A percentile compares a stretch with the other conserved stretches of the same genome.
Evolutionary conservation across 2,797 vertebrate genomes (phyloP).

Genomic region (Pangasius mekongensis): DNA sequence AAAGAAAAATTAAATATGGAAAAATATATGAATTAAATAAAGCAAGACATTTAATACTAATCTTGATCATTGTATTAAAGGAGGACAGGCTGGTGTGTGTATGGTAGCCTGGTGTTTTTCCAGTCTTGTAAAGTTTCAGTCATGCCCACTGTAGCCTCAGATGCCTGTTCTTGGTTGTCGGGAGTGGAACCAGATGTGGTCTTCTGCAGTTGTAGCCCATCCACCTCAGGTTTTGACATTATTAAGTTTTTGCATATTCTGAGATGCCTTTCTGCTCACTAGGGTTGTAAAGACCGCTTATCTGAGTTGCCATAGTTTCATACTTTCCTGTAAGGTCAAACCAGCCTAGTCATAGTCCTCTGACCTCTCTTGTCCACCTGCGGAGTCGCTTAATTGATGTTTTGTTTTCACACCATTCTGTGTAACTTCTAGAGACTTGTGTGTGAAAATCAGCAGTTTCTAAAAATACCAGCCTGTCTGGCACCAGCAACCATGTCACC

Average conservation of each 20-base stretch:
- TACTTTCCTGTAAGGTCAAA: background rate
- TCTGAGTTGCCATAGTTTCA: background rate
- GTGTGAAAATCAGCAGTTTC: background rate
- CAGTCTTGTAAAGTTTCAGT: background rate
- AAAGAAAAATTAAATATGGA: background rate
- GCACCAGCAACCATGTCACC: background rate
- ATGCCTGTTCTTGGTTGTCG: background rate
- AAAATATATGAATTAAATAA: background rate
- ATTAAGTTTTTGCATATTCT: background rate
- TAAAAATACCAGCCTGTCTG: background rate
- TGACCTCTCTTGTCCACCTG: background rate
- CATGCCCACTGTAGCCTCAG: background rate
- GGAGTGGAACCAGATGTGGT: background rate
- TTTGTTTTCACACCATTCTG: background rate
- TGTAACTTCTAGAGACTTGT: background rate
- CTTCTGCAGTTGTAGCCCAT: background rate
- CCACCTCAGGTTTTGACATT: background rate
- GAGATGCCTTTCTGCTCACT: background rate
- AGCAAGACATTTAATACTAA: no score
- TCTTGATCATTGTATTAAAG: no score
- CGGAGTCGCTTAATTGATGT: background rate
- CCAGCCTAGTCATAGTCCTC: background rate
- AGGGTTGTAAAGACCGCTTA: background rate
- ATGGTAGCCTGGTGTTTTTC: background rate
- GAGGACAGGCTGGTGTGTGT: background rate